Percentiles rank a stretch among this genome's conserved stretches.
Evolutionary conservation across 2,113 vertebrate species (phyloP).

Genomic region (Eira barbara): DNA sequence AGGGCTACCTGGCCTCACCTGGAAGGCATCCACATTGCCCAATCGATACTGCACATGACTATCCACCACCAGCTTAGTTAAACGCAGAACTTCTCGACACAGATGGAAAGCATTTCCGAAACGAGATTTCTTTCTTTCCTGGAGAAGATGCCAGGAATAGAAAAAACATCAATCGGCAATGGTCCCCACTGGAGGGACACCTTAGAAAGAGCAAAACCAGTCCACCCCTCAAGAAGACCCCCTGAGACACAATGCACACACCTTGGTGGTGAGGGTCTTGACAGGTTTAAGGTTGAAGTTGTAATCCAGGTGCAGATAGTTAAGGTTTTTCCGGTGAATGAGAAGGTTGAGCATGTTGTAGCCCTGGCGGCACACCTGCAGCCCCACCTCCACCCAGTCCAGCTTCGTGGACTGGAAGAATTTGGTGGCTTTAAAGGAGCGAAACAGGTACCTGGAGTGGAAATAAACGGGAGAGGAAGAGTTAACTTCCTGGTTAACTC

Average conservation of each 20-base stretch:
- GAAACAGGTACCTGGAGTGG: slow-evolving; percentile 93
- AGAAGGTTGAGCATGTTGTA: slow-evolving; percentile 99
- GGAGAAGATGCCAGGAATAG: neutral
- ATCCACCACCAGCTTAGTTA: slow-evolving; percentile 98
- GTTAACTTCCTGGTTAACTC: neutral
- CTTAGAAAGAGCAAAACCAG: neutral
- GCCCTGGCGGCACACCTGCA: slow-evolving; percentile 98
- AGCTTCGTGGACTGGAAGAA: slow-evolving; percentile 99
- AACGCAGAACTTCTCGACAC: slow-evolving; percentile 95
- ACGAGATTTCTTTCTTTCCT: slow-evolving; percentile 98
- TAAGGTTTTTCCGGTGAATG: slow-evolving; percentile 99
- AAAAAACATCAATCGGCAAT: neutral
- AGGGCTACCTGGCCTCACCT: slow-evolving; percentile 81
- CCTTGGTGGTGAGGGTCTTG: slow-evolving; percentile 99
- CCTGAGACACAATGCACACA: slow-evolving; percentile 38
- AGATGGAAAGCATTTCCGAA: slow-evolving; percentile 99
- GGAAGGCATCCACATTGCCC: slow-evolving; percentile 98
- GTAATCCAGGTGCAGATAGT: slow-evolving; percentile 98
- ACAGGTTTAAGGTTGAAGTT: slow-evolving; percentile 99
- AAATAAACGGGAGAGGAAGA: neutral
- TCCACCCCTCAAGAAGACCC: neutral
- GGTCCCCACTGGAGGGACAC: neutral
- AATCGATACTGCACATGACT: slow-evolving; percentile 98
- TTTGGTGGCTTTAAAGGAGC: slow-evolving; percentile 99
- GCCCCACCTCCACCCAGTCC: slow-evolving; percentile 98